Evolutionary conservation across 2,888 invertebrate genomes (phyloP), one percentile per base, ranked within the genome.

Genomic region (Reticulitermes lucifugus): DNA sequence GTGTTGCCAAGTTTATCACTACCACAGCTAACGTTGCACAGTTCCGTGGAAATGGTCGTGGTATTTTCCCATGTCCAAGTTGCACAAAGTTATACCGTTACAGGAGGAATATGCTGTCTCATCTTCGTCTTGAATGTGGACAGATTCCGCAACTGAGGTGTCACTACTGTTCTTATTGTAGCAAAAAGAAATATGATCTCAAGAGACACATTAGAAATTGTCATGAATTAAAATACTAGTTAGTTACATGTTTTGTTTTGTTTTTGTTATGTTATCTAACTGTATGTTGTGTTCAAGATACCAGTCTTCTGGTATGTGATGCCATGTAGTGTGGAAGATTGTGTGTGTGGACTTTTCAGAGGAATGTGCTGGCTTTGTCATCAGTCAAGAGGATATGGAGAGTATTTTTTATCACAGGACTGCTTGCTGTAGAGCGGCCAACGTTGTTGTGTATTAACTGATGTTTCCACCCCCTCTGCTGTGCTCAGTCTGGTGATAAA

Each of bases 61-160:
- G 85, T n/a, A 46, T 71, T 46, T 83, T 79, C 59, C 41, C 73
- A 1, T 84, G 85, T 41, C 83, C 85, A 51, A 41, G 60, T 41
- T 86, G 86, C 55, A 51, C 65, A 18, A 83, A 84, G 46, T 12
- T 80, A 12, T 86, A 85, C 77, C 70, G 82, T 7, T 77, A 84
- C 46, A 84, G 73, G 46, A 79, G 80, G 46, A 85, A 87, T 89
- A 29, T 91, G 88, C 89, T 89, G 84, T 89, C 90, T 1, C 91
- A 92, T 86, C 89, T 89, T 79, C 90, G 90, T 41, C 90, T 90
- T 75, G 91, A 90, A 86, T 91, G 91, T 86, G 91, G 91, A 41
- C 90, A 90, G 81, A 89, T 90, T 77, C 91, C 91, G 25, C 89
- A 90, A 9, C 91, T 91, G 81, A 88, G 89, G 77, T 91, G 91